phyloP scores from a whole-genome alignment of 2,888 invertebrate genomes.

The Nomada lathburiana region DNA sequence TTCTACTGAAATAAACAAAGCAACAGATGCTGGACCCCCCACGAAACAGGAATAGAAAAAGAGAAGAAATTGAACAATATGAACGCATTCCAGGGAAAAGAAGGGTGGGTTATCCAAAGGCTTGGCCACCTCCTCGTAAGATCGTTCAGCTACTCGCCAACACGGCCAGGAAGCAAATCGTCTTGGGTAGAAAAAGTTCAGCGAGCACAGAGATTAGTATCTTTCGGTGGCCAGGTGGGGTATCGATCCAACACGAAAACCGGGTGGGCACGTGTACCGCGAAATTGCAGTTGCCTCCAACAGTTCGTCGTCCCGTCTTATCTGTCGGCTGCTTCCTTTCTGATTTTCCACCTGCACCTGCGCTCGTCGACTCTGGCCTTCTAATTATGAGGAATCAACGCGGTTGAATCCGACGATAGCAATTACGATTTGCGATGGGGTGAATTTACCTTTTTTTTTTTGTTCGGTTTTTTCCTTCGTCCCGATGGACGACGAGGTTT shows the following conservation, averaged over 20 bases:
- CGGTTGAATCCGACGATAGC: background rate
- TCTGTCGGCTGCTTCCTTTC: conserved; percentile 18
- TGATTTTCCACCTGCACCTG: conserved; percentile 25
- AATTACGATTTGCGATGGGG: conserved; percentile 1
- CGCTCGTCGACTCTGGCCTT: conserved; percentile 13
- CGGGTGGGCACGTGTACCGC: conserved; percentile 26
- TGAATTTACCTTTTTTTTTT: too few species aligned
- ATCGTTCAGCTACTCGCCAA: conserved; percentile 52
- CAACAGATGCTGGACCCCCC: too few species aligned
- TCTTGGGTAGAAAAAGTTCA: conserved; percentile 52
- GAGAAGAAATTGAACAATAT: too few species aligned
- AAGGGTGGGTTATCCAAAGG: background rate
- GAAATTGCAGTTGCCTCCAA: conserved; percentile 46
- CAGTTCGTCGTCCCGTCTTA: conserved; percentile 39
- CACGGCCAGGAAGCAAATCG: background rate
- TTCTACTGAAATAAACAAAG: too few species aligned
- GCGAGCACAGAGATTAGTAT: conserved; percentile 66
- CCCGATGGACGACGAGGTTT: too few species aligned
- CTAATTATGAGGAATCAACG: conserved; percentile 49
- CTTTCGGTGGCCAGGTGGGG: conserved; percentile 50
- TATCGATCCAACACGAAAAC: conserved; percentile 59
- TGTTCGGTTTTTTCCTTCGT: too few species aligned
- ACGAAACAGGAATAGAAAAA: too few species aligned
- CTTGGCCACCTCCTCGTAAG: conserved; percentile 52
- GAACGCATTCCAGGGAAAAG: background rate